Conservation (phyloP, 30 jellyfish, hydroid and myxozoan species). For the Aurelia aurita region DNA sequence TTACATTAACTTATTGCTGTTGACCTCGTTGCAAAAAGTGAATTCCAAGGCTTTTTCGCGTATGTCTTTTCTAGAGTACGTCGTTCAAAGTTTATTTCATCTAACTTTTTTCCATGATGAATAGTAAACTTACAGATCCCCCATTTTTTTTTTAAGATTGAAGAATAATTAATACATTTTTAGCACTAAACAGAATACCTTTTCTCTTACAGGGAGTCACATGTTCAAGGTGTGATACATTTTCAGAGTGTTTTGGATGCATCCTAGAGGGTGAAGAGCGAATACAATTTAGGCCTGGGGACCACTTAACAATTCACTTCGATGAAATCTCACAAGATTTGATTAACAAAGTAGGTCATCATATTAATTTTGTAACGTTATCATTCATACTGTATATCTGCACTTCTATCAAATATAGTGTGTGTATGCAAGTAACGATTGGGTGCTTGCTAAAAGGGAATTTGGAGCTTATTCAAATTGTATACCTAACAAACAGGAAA, state of each 20-base stretch:
- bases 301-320: constrained; percentile 68
- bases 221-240: constrained; percentile 79
- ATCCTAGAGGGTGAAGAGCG: constrained; percentile 43
- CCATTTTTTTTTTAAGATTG: no score
- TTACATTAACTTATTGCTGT: no score
- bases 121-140: no score
- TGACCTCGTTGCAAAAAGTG: no score
- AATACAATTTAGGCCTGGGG: constrained; percentile 77
- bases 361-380: neutral
- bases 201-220: constrained; percentile 55
- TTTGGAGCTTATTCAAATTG: no score
- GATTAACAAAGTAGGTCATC: constrained; percentile 28
- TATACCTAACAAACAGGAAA: no score
- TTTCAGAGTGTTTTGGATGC: constrained; percentile 79
- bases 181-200: neutral
- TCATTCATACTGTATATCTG: neutral
- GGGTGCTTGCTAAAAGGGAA: no score
- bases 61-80: no score
- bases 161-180: no score
- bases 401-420: neutral
- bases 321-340: constrained; percentile 33
- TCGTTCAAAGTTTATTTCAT: no score
- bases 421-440: neutral
- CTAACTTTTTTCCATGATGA: no score
- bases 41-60: no score